Conservation (phyloP, 2,797 vertebrate species). For the Thaleichthys pacificus region DNA sequence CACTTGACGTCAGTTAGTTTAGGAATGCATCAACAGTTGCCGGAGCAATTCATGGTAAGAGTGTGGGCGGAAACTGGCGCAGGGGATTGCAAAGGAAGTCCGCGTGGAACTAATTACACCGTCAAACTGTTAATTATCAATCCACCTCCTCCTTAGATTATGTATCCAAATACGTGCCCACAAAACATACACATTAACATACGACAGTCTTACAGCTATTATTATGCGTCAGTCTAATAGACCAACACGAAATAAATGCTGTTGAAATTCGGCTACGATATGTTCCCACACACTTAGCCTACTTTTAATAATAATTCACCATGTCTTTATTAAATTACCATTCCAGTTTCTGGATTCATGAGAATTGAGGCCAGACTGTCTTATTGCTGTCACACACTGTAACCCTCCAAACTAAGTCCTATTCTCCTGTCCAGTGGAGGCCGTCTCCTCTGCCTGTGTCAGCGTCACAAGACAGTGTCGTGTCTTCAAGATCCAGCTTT, state of each 20-base stretch:
- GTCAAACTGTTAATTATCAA: conserved; percentile 62
- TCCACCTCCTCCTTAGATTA: conserved; percentile 52
- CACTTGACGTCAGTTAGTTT: conserved; percentile 68
- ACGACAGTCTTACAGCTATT: not conserved
- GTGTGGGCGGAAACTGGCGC: conserved; percentile 65
- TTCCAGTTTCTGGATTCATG: not conserved
- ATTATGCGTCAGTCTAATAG: conserved; percentile 19
- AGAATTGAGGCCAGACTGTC: conserved; percentile 3
- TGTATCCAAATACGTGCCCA: conserved; percentile 51
- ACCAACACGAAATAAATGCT: not conserved
- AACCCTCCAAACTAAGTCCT: conserved; percentile 9
- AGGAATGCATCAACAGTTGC: conserved; percentile 70
- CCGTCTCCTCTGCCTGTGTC: conserved; percentile 10
- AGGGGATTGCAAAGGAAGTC: conserved; percentile 50
- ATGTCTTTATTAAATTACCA: not conserved
- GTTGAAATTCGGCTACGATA: too few relatives aligned
- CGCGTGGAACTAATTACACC: conserved; percentile 54
- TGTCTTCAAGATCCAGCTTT: too few relatives aligned
- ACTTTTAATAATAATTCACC: not conserved
- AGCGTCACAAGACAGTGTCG: not conserved
- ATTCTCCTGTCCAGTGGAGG: conserved; percentile 20
- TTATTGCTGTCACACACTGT: conserved; percentile 25
- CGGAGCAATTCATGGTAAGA: conserved; percentile 63
- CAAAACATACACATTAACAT: conserved; percentile 31
- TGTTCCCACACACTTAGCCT: too few relatives aligned